Evolutionary conservation across 2,113 vertebrate species (phyloP).

Genomic region (Platysteira castanea): DNA sequence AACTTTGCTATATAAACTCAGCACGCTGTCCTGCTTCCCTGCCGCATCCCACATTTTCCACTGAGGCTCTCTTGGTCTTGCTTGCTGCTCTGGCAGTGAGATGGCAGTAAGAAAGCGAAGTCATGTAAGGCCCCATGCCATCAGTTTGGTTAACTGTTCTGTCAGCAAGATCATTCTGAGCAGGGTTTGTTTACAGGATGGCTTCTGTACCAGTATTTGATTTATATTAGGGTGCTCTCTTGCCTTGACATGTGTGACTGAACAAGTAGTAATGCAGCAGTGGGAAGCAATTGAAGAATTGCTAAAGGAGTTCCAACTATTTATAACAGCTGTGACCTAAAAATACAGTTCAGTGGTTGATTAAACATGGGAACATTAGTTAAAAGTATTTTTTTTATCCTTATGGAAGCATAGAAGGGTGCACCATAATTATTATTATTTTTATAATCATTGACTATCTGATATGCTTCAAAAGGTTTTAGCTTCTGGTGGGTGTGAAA

Average conservation of each 20-base stretch:
- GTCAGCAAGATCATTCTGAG: not conserved
- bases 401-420: not conserved
- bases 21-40: not conserved
- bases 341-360: not conserved
- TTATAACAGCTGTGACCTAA: slow-evolving; percentile 20
- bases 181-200: not conserved
- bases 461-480: not conserved
- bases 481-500: not conserved
- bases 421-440: not conserved
- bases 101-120: not conserved
- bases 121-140: not conserved
- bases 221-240: not conserved
- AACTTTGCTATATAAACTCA: not conserved
- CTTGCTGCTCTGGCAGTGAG: not conserved
- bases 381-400: not conserved
- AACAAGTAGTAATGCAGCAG: not conserved
- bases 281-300: not conserved
- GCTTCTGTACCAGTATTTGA: slow-evolving; percentile 16
- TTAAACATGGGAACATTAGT: not conserved
- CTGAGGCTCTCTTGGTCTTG: not conserved
- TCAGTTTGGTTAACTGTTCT: not conserved
- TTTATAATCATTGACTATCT: not conserved
- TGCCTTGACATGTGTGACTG: not conserved
- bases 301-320: not conserved
- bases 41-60: not conserved